These are phyloP conservation scores for Iselma pallidipennis DNA, from an alignment of 2,888 invertebrate genomes.

Conservation along the genomic window DNA sequence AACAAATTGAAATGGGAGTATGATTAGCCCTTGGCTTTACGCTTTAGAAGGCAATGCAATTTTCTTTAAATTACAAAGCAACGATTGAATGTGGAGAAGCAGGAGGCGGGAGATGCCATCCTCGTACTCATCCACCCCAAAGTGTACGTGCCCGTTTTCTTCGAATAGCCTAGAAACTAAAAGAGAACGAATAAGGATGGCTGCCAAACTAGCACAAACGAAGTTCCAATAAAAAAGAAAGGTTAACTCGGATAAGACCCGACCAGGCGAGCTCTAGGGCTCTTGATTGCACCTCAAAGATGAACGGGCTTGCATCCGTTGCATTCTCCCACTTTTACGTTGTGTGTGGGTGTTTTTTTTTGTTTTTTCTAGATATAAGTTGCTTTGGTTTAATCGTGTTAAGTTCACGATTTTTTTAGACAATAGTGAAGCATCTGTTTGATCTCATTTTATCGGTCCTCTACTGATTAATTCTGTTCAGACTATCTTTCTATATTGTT, in stretches of 20 bases:
- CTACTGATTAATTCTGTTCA: background rate
- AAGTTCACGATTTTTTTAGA: constrained; percentile 27
- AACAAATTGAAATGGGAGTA: background rate
- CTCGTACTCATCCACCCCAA: background rate
- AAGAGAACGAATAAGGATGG: background rate
- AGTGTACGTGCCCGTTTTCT: background rate
- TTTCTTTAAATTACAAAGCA: background rate
- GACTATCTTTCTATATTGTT: background rate
- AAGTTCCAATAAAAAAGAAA: constrained; percentile 23
- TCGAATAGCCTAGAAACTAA: background rate
- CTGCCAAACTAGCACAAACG: background rate
- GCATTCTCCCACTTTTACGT: constrained; percentile 4
- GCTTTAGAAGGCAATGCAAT: no score
- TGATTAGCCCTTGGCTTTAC: background rate
- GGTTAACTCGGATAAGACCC: constrained; percentile 26
- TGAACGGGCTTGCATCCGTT: constrained; percentile 27
- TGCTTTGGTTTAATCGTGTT: constrained; percentile 32
- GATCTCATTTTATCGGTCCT: constrained; percentile 30
- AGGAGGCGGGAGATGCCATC: background rate
- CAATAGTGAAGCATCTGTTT: constrained; percentile 29
- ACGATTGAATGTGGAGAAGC: background rate
- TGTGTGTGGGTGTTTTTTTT: background rate
- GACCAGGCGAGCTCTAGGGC: constrained; percentile 26
- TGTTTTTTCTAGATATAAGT: constrained; percentile 21
- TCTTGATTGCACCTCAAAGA: constrained; percentile 40